Conservation (phyloP, 2,113 vertebrate genomes). For the Chaetops frenatus region DNA sequence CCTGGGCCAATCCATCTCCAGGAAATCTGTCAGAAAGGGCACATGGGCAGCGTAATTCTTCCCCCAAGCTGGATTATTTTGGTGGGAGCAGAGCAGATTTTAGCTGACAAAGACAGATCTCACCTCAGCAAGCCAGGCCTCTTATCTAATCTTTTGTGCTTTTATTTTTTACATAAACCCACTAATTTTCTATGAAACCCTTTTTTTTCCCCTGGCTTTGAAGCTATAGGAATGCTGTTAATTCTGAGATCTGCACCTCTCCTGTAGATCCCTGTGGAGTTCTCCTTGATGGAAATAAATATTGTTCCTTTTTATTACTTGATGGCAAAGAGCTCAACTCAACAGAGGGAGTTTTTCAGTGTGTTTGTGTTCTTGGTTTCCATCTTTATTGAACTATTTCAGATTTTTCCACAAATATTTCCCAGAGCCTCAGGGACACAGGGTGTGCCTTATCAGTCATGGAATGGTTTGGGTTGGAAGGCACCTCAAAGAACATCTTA, state of each 20-base stretch:
- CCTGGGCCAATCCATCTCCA: not conserved
- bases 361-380: not conserved
- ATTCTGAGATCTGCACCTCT: not conserved
- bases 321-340: not conserved
- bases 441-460: not conserved
- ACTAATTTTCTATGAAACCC: not conserved
- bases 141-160: not conserved
- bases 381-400: not conserved
- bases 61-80: not conserved
- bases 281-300: not conserved
- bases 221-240: not conserved
- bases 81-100: not conserved
- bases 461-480: not conserved
- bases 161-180: not conserved
- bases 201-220: not conserved
- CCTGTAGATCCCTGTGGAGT: not conserved
- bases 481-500: no score
- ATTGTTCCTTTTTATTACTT: not conserved
- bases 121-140: not conserved
- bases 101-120: not conserved
- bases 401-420: not conserved
- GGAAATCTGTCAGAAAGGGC: not conserved
- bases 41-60: not conserved
- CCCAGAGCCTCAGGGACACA: not conserved
- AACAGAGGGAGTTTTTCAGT: not conserved